phyloP scores from a whole-genome alignment of 2,888 invertebrate genomes.

The Calameuta idolon region DNA sequence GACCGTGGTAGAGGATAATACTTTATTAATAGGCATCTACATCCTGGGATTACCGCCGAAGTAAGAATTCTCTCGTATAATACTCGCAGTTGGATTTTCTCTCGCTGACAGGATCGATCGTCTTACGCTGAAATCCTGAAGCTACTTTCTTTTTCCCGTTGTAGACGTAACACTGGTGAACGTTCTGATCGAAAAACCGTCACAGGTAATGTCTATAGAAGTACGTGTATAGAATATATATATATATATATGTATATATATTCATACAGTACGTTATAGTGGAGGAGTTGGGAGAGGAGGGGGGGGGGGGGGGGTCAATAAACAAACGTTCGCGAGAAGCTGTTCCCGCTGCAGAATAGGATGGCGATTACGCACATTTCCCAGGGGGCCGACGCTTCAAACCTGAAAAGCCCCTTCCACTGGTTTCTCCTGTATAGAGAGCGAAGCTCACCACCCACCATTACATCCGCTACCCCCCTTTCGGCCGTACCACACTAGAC shows the following conservation, averaged over 20 bases:
- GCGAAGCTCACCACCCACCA: not conserved
- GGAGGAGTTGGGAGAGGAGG: no score
- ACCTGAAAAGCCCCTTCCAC: constrained; percentile 22
- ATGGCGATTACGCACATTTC: constrained; percentile 65
- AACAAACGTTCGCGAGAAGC: constrained; percentile 48
- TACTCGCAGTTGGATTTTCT: not conserved
- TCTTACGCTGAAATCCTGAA: not conserved
- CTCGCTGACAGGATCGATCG: not conserved
- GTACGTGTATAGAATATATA: not conserved
- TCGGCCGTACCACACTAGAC: not conserved
- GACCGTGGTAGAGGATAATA: not conserved
- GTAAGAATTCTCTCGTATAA: not conserved
- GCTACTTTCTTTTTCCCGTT: not conserved
- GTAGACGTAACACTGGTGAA: not conserved
- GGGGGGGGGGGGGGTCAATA: constrained; percentile 29
- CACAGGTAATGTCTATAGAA: not conserved
- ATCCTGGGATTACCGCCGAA: not conserved
- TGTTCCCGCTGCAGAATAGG: constrained; percentile 48
- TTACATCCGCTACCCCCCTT: not conserved
- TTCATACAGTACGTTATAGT: not conserved
- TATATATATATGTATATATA: not conserved
- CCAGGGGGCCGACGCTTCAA: constrained; percentile 54
- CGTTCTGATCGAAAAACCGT: not conserved
- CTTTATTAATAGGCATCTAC: not conserved
- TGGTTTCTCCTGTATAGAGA: not conserved